phyloP scores from a whole-genome alignment of 2,113 vertebrate species.

The Nesoenas mayeri region DNA sequence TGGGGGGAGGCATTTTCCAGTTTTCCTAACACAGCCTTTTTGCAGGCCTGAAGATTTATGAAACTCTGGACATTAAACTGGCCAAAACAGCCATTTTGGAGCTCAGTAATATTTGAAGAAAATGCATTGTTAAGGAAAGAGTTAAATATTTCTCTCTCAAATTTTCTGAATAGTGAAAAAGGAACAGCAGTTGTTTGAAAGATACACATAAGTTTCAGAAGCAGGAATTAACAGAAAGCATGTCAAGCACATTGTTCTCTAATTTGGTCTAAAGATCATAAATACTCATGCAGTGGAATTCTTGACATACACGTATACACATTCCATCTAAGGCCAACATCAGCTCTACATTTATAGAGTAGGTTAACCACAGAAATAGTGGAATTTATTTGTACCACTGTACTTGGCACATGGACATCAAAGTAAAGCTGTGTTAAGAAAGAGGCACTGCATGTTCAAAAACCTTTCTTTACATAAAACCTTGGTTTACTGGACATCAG shows the following conservation, averaged over 20 bases:
- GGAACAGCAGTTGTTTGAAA: neutral
- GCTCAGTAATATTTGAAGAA: neutral
- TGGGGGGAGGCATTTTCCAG: neutral
- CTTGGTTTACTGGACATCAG: slow-evolving; percentile 46
- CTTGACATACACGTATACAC: neutral
- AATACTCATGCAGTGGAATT: neutral
- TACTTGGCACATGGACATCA: slow-evolving; percentile 9
- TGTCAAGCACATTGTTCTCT: neutral
- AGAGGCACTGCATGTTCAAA: slow-evolving; percentile 16
- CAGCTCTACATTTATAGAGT: slow-evolving; percentile 11
- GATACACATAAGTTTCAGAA: neutral
- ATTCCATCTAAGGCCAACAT: neutral
- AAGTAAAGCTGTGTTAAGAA: slow-evolving; percentile 40
- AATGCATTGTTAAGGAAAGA: neutral
- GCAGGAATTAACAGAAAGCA: neutral
- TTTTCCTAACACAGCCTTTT: neutral
- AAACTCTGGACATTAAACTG: neutral
- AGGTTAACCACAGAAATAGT: slow-evolving; percentile 3
- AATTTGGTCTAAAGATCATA: neutral
- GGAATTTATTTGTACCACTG: slow-evolving; percentile 6
- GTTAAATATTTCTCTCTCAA: neutral
- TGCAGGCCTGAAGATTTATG: neutral
- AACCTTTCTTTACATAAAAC: slow-evolving; percentile 42
- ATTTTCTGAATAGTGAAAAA: neutral
- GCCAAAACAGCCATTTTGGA: neutral